Base-by-base conservation (phyloP, 2,797 vertebrate species). In the Moxostoma hubbsi region DNA sequence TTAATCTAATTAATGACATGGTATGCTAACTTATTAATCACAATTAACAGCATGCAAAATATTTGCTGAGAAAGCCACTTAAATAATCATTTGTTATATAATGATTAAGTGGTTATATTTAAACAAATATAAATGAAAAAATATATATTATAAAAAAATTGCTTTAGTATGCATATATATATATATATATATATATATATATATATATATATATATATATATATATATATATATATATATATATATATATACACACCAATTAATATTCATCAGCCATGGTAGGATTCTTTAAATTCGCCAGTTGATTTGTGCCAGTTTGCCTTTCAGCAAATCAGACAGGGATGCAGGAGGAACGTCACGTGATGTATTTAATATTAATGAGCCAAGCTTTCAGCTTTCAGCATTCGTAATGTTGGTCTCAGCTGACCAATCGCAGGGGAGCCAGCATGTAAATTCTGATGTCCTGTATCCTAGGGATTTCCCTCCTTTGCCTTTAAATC, bases 401-500 rank as follows among this genome's bases (percentile, higher is more conserved):
- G n/a, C n/a, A n/a, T 50, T 57, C 6, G 5, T 16, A 45, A 73
- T 62, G 36, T 10, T 7, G 6, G 58, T n/a, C 53, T 5, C 53
- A 9, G 7, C n/a, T 36, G n/a, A 62, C 67, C 69, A 73, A 79
- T 79, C 69, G 13, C 61, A 7, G 6, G 16, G 11, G 24, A 6
- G n/a, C 51, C 24, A 16, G 50, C 45, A 10, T 18, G 59, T 57
- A 15, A 50, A 12, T 10, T 53, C 13, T 77, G 57, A 79, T 65
- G 76, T 59, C 18, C 16, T 73, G 82, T 82, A 74, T 80, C 85
- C 73, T 61, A 75, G 85, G 70, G 58, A 62, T 73, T 63, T 67
- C 55, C 50, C 59, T 7, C 18, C 13, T 57, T 57, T 77, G 80
- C 83, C 65, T 77, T 47, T 61, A 55, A 73, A 59, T 66, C 57